These are phyloP conservation scores for Osedax frankpressi DNA, from an alignment of 2,888 invertebrate genomes.

Conservation along the genomic window DNA sequence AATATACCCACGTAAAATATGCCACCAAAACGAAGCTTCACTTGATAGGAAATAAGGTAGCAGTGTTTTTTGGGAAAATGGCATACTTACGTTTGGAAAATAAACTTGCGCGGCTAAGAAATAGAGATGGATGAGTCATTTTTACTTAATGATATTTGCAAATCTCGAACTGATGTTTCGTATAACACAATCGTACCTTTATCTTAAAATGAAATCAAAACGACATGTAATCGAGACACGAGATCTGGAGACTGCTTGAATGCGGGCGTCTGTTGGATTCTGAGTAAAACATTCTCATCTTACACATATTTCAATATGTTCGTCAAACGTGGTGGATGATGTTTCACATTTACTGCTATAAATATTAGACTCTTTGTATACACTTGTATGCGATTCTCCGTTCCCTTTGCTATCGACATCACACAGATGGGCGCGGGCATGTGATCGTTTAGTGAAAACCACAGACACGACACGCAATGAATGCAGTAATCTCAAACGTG, in stretches of 20 bases:
- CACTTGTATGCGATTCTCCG: not conserved
- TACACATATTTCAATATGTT: not conserved
- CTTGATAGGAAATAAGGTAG: not conserved
- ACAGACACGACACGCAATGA: not conserved
- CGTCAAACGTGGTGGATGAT: not conserved
- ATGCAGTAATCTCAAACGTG: not conserved
- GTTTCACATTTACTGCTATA: conserved; percentile 1
- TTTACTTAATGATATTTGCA: not conserved
- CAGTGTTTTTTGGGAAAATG: not conserved
- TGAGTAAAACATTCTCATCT: not conserved
- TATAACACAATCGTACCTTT: not conserved
- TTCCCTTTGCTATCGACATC: not conserved
- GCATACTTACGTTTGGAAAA: not conserved
- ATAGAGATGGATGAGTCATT: not conserved
- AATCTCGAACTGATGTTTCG: conserved; percentile 2
- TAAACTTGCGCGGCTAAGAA: not conserved
- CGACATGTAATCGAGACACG: conserved; percentile 1
- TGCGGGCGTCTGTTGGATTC: not conserved
- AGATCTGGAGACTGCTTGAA: not conserved
- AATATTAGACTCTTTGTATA: not conserved
- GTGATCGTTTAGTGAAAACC: not conserved
- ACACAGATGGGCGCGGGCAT: not conserved
- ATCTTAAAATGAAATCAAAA: not conserved
- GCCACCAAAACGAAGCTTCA: not conserved
- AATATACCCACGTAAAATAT: not conserved